These are phyloP conservation scores for Tragelaphus strepsiceros DNA, from an alignment of 2,113 vertebrate species.

Conservation along the genomic window DNA sequence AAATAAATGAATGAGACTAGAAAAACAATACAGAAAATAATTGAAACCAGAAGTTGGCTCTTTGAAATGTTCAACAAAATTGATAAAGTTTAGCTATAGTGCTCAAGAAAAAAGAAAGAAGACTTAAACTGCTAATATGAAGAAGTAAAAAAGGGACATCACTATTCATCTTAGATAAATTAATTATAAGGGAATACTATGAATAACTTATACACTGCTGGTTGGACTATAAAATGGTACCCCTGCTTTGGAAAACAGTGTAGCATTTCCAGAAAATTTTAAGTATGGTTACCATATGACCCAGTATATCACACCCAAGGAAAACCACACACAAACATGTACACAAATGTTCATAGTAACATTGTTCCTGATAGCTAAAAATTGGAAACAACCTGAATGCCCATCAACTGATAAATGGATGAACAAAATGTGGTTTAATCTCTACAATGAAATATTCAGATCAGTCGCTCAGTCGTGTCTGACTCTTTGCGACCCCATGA, in stretches of 20 bases:
- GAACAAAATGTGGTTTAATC: background rate
- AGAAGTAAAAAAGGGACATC: background rate
- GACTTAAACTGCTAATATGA: background rate
- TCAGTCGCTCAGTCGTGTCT: too few relatives aligned
- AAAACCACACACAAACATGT: background rate
- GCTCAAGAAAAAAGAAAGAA: constrained; percentile 16
- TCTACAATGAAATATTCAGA: background rate
- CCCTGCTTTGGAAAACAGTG: background rate
- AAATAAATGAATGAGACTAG: background rate
- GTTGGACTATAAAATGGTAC: background rate
- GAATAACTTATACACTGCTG: background rate
- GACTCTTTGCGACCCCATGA: too few relatives aligned
- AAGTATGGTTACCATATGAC: background rate
- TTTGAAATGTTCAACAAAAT: background rate
- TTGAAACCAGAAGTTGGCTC: background rate
- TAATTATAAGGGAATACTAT: background rate
- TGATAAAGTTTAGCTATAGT: background rate
- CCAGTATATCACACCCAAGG: background rate
- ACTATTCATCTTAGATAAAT: background rate
- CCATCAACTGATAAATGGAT: background rate
- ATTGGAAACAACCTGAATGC: background rate
- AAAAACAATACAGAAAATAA: background rate
- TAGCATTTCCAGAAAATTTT: background rate
- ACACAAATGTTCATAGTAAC: background rate
- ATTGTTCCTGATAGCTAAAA: constrained; percentile 1